Evolutionary conservation across 2,113 vertebrate species (phyloP).

Genomic region (Pitta sordida): DNA sequence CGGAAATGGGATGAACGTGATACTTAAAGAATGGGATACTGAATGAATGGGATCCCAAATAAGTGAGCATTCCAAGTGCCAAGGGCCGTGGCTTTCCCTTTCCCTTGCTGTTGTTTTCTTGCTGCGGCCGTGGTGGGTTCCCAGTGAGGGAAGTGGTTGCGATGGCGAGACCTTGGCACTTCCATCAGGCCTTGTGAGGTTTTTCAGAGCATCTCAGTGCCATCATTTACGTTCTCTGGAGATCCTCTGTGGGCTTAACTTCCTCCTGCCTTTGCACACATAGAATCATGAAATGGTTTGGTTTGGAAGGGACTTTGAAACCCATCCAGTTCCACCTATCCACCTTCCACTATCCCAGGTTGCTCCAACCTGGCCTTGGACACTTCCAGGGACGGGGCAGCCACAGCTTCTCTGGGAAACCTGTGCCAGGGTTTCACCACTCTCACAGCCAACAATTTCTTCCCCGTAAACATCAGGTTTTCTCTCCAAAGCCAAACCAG

Average conservation of each 20-base stretch:
- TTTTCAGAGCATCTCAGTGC: not conserved
- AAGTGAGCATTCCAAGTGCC: too few relatives aligned
- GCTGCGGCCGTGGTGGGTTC: not conserved
- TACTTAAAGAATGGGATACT: not conserved
- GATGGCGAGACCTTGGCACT: rapidly evolving
- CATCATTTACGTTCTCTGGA: rapidly evolving
- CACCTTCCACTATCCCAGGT: rapidly evolving
- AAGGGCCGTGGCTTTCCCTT: not conserved
- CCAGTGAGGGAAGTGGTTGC: rapidly evolving
- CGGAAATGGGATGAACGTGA: not conserved
- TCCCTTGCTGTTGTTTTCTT: not conserved
- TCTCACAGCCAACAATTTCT: not conserved
- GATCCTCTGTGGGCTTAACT: not conserved
- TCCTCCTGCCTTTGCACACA: not conserved
- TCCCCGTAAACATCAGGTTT: not conserved
- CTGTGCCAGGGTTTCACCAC: not conserved
- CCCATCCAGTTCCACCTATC: not conserved
- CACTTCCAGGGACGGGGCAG: not conserved
- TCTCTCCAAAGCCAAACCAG: not conserved
- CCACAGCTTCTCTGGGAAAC: not conserved
- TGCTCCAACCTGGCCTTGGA: not conserved
- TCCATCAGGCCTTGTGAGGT: not conserved
- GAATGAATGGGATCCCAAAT: not conserved
- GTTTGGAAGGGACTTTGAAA: not conserved
- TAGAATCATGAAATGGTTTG: not conserved